Evolutionary conservation across 2,888 invertebrate species (phyloP), one percentile per base, ranked within the genome.

Genomic region (Poecilobothrus nobilitatus): DNA sequence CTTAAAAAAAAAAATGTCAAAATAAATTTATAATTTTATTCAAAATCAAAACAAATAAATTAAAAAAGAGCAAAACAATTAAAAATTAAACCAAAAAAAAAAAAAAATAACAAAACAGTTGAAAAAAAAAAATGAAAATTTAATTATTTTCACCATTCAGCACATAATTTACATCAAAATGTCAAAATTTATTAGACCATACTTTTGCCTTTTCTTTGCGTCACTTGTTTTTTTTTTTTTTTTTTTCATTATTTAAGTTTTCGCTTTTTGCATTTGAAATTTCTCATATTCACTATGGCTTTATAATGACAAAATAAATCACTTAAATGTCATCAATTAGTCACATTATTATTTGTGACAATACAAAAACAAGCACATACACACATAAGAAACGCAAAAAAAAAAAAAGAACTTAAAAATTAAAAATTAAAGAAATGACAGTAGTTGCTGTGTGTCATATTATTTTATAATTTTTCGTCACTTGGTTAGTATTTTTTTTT

Each of bases 311-410:
- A 53, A 53, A 53, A 53, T 53, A 53, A 53, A 53, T 53, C 53
- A 53, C 53, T 53, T 53, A 53, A 53, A 53, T 53, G 53, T 53
- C 53, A 53, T 18, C 53, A 53, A 53, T 53, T 53, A 53, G 53
- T 53, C 53, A 53, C 53, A 53, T 53, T 53, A 18, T 53, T 41
- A 6, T 37, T 37, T 53, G 15, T 53, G 53, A 12, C 18, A 37
- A 37, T 37, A 37, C 10, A 9, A 41, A 9, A 41, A 41, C 1
- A 41, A 41, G 9, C 2, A 27, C 2, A 27, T 4, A 27, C 27
- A 27, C 27, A 27, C 27, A 41, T 15, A 41, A 41, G 2, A 41
- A 8, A 3, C 9, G 9, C 9, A 41, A 3, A 12, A 3, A 41
- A 2, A 8, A 12, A 41, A 41, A 41, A 41, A 41, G 7, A 41